Evolutionary conservation across 64 coral and sea anemone species (phyloP).

Genomic region (Orbicella faveolata): DNA sequence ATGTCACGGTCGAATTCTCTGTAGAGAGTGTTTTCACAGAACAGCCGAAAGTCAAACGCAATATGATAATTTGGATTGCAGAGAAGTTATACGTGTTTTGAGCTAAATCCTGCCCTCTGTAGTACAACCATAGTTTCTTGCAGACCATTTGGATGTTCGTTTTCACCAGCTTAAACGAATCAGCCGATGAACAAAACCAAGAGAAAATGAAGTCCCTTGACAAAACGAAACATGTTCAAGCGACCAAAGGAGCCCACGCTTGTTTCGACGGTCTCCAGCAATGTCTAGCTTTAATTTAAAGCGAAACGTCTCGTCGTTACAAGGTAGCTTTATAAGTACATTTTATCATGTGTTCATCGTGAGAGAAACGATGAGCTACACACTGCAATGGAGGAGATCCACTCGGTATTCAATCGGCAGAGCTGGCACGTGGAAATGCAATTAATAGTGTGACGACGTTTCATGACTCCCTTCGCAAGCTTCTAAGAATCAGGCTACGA

Average conservation of each 20-base stretch:
- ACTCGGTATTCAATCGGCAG: not conserved
- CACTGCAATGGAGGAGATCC: not conserved
- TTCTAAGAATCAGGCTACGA: not conserved
- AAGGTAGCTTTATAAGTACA: no score
- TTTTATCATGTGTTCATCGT: no score
- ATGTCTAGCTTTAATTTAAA: no score
- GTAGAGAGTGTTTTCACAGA: not conserved
- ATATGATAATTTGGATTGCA: conserved; percentile 26
- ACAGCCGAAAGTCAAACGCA: not conserved
- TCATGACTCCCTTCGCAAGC: not conserved
- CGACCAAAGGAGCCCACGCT: not conserved
- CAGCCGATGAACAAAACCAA: not conserved
- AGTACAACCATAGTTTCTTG: not conserved
- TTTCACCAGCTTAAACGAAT: not conserved
- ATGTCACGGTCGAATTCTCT: conserved; percentile 3
- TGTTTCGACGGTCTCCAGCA: no score
- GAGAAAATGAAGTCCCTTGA: no score
- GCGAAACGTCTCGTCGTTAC: no score
- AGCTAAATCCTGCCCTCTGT: not conserved
- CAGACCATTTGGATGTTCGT: not conserved
- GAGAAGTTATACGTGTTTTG: not conserved
- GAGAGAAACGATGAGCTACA: no score
- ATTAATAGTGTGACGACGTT: not conserved
- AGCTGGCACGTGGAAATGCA: not conserved
- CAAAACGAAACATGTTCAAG: not conserved